Conservation (phyloP, 2,113 vertebrate genomes). For the Calonectris borealis region DNA sequence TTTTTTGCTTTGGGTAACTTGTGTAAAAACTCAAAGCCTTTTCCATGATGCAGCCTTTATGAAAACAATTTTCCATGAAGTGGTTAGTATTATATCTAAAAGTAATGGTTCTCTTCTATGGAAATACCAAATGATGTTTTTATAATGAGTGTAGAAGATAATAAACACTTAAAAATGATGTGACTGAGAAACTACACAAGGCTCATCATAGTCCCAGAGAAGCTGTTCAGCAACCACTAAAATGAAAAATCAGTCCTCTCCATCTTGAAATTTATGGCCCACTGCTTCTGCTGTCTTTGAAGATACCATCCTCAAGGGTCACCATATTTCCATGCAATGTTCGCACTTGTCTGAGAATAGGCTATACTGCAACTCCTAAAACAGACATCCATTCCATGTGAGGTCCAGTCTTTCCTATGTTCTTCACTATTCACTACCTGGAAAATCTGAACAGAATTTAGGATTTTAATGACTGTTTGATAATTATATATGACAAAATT, state of each 20-base stretch:
- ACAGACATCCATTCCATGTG: neutral
- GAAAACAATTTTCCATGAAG: neutral
- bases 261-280: constrained; percentile 30
- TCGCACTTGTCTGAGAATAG: neutral
- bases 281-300: constrained; percentile 34
- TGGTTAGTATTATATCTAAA: neutral
- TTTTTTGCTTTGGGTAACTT: neutral
- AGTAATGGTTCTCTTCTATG: neutral
- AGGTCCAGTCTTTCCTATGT: neutral
- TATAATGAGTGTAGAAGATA: constrained; percentile 12
- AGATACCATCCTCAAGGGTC: neutral
- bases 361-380: neutral
- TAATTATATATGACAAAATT: neutral
- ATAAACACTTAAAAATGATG: constrained; percentile 27
- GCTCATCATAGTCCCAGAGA: constrained; percentile 1
- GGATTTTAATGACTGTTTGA: neutral
- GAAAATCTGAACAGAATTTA: neutral
- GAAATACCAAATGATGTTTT: neutral
- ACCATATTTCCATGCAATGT: neutral
- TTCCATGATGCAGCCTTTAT: neutral
- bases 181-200: neutral
- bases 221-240: constrained; percentile 27
- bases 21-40: neutral
- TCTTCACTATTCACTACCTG: neutral
- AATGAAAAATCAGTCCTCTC: constrained; percentile 1